Evolutionary conservation across 2,888 invertebrate species (phyloP).

Genomic region (Amphipyra tragopoginis): DNA sequence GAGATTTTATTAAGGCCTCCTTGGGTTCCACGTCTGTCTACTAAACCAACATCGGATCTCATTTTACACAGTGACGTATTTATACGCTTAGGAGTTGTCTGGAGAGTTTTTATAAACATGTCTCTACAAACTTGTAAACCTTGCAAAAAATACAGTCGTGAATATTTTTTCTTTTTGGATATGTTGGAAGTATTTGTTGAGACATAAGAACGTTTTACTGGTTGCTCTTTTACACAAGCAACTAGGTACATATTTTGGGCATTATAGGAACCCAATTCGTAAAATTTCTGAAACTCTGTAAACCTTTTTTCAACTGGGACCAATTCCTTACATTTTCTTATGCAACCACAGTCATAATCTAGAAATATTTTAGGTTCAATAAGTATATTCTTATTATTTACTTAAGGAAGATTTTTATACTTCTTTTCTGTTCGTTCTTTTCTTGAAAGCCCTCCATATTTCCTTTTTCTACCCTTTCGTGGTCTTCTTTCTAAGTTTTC

Average conservation of each 20-base stretch:
- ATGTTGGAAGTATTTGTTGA: constrained; percentile 16
- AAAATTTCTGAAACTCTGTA: constrained; percentile 20
- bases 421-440: constrained; percentile 11
- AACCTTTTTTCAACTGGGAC: constrained; percentile 14
- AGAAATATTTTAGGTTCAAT: constrained; percentile 21
- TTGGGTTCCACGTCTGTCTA: constrained; percentile 24
- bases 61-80: constrained; percentile 27
- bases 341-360: constrained; percentile 20
- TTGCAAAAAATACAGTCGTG: constrained; percentile 26
- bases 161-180: constrained; percentile 21
- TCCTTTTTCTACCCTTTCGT: constrained; percentile 5
- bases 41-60: constrained; percentile 21
- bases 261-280: constrained; percentile 19
- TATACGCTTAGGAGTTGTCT: constrained; percentile 23
- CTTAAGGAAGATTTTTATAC: constrained; percentile 18
- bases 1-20: constrained; percentile 30
- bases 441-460: constrained; percentile 5
- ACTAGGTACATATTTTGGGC: constrained; percentile 18
- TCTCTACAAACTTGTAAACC: constrained; percentile 23
- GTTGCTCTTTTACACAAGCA: constrained; percentile 23
- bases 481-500: constrained; percentile 5
- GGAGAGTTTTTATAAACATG: constrained; percentile 29
- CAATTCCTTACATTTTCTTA: constrained; percentile 17
- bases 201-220: constrained; percentile 10
- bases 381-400: constrained; percentile 16